Evolutionary conservation across 2,113 vertebrate species (phyloP).

Genomic region (Pituophis catenifer): DNA sequence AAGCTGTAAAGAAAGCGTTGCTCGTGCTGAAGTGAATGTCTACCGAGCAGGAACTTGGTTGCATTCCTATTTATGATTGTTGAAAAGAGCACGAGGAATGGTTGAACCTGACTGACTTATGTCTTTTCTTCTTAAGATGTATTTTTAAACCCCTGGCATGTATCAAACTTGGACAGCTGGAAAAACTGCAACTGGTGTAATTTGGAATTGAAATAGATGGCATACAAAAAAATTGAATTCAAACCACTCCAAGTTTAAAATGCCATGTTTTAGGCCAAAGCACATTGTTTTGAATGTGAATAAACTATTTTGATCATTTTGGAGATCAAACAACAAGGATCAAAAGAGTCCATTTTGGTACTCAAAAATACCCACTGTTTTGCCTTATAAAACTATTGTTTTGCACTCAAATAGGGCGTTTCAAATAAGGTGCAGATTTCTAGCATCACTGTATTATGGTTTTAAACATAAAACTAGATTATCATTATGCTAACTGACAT

Average conservation of each 20-base stretch:
- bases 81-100: background rate
- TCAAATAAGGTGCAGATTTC: background rate
- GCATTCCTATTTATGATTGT: background rate
- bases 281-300: background rate
- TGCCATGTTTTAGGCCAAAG: background rate
- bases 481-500: background rate
- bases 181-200: background rate
- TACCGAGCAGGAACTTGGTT: background rate
- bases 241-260: background rate
- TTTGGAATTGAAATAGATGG: background rate
- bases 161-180: background rate
- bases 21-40: background rate
- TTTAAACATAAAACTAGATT: background rate
- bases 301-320: background rate
- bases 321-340: background rate
- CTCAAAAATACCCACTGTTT: background rate
- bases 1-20: background rate
- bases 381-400: background rate
- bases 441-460: background rate
- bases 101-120: background rate
- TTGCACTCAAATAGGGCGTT: background rate
- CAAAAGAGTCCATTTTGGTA: background rate
- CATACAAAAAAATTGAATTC: background rate
- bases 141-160: background rate
- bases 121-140: constrained; percentile 4